Conservation (phyloP, 2,113 vertebrate genomes). For the Sclerurus mexicanus region DNA sequence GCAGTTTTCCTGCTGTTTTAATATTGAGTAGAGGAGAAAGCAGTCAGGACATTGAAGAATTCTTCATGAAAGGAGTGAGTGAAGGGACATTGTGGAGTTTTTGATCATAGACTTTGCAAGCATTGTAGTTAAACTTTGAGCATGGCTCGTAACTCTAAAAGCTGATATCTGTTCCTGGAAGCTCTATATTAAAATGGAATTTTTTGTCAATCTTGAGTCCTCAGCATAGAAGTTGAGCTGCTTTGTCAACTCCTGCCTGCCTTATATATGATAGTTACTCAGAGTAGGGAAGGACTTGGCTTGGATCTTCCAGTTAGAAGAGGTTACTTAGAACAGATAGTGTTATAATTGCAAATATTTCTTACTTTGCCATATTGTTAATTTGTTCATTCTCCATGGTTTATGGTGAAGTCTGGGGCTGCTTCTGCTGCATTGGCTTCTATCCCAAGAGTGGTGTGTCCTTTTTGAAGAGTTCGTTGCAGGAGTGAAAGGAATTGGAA, state of each 20-base stretch:
- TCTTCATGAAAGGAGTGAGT: not conserved
- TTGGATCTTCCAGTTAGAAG: not conserved
- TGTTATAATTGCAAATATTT: not conserved
- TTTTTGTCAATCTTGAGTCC: not conserved
- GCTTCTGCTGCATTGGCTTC: not conserved
- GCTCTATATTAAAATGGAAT: not conserved
- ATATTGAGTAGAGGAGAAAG: not conserved
- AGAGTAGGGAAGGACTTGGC: not conserved
- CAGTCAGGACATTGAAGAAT: not conserved
- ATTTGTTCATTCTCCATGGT: not conserved
- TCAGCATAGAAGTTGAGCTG: not conserved
- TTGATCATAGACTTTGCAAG: not conserved
- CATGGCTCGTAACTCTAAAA: not conserved
- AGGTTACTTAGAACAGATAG: not conserved
- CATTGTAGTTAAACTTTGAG: accelerated
- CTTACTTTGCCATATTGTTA: not conserved
- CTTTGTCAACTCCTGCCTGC: not conserved
- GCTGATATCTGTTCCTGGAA: not conserved
- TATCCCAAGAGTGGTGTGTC: not conserved
- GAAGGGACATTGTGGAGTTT: not conserved
- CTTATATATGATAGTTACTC: not conserved
- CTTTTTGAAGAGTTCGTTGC: not conserved
- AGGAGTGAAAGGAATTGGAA: not conserved
- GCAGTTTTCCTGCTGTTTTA: not conserved
- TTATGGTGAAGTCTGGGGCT: not conserved